phyloP scores from a whole-genome alignment of 2,113 vertebrate species.

The Podarcis raffonei region DNA sequence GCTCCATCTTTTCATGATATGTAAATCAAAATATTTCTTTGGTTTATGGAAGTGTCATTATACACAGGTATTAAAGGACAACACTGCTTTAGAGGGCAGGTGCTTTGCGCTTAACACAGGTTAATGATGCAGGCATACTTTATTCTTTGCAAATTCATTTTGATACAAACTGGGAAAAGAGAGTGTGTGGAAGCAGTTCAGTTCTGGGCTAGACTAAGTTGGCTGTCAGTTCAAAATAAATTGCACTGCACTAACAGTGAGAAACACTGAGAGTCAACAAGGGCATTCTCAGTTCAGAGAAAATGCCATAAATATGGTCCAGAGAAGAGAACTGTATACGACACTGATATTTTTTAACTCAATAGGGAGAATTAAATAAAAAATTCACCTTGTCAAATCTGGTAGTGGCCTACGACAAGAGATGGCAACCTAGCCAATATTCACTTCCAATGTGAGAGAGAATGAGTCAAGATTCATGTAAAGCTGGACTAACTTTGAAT shows the following conservation, averaged over 20 bases:
- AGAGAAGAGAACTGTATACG: neutral
- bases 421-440: neutral
- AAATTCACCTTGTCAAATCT: neutral
- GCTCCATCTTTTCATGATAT: neutral
- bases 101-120: neutral
- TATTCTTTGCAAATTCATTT: neutral
- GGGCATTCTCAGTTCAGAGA: neutral
- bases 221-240: neutral
- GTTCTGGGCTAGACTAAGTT: neutral
- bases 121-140: neutral
- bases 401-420: neutral
- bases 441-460: neutral
- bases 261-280: neutral
- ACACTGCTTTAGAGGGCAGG: neutral
- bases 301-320: neutral
- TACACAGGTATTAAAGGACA: neutral
- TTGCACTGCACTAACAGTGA: neutral
- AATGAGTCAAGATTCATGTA: neutral
- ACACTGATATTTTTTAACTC: neutral
- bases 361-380: constrained; percentile 18
- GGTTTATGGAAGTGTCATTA: constrained; percentile 23
- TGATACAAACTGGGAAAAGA: neutral
- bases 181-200: neutral
- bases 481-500: neutral
- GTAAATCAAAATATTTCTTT: neutral